Evolutionary conservation across 2,888 invertebrate species (phyloP).

Genomic region (Trichogramma dendrolimi): DNA sequence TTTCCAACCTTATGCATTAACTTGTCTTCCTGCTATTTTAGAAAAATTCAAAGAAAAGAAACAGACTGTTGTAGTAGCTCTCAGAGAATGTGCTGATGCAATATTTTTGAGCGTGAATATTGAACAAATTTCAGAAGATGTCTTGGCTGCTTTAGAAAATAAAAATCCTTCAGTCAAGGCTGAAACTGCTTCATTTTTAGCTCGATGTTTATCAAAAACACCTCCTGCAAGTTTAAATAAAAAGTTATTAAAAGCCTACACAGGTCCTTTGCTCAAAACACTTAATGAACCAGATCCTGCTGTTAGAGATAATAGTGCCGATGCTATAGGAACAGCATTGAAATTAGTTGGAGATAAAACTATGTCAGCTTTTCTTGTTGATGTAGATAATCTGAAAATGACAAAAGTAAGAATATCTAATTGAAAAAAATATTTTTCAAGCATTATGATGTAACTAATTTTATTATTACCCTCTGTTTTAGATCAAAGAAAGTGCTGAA

Average conservation of each 20-base stretch:
- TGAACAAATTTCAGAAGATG: constrained; percentile 81
- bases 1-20: constrained; percentile 78
- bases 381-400: constrained; percentile 87
- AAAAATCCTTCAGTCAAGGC: constrained; percentile 89
- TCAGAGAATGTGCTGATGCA: constrained; percentile 88
- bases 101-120: constrained; percentile 75
- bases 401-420: constrained; percentile 60
- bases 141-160: constrained; percentile 79
- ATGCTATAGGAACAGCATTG: constrained; percentile 89
- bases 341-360: constrained; percentile 91
- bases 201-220: constrained; percentile 77
- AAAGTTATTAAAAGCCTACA: constrained; percentile 81
- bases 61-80: constrained; percentile 76
- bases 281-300: constrained; percentile 79
- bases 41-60: constrained; percentile 99
- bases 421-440: neutral
- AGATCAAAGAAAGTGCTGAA: constrained; percentile 87
- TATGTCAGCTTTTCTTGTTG: constrained; percentile 78
- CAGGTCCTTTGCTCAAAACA: constrained; percentile 72
- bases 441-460: constrained; percentile 9
- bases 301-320: constrained; percentile 88
- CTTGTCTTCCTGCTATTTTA: constrained; percentile 72
- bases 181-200: constrained; percentile 79
- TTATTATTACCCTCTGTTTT: constrained; percentile 19
- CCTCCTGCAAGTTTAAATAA: constrained; percentile 80